A percentile compares a stretch with the other conserved stretches of the same genome.
phyloP scores from a whole-genome alignment of 1,140 invertebrate species.

The Caenorhabditis brenneri region DNA sequence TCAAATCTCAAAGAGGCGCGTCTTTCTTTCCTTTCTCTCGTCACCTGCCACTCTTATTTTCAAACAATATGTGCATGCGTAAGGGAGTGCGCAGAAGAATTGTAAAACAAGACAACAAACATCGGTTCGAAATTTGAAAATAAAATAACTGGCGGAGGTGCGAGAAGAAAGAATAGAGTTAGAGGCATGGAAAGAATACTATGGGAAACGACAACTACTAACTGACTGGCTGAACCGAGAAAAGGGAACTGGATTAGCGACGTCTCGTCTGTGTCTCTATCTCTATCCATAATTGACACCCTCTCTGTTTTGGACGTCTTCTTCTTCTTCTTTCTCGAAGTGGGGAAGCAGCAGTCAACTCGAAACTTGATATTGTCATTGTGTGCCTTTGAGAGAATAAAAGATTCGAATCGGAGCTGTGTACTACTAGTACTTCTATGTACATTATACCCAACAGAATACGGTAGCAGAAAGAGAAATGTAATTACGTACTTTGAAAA shows the following conservation, averaged over 20 bases:
- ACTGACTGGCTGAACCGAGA: not conserved
- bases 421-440: not conserved
- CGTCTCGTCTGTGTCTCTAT: not conserved
- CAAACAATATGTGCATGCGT: not conserved
- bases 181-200: not conserved
- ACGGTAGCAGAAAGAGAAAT: too few species aligned
- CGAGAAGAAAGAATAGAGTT: not conserved
- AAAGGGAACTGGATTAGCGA: not conserved
- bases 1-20: slow-evolving; percentile 22
- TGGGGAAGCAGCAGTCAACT: slow-evolving; percentile 31
- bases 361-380: slow-evolving; percentile 32
- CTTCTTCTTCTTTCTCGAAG: not conserved
- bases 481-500: too few species aligned
- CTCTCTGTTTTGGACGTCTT: slow-evolving; percentile 13
- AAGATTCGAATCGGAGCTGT: not conserved
- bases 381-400: slow-evolving; percentile 18
- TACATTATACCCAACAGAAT: too few species aligned
- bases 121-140: slow-evolving; percentile 33
- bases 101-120: slow-evolving; percentile 38
- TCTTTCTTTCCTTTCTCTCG: not conserved
- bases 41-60: not conserved
- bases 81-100: not conserved
- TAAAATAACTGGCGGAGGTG: not conserved
- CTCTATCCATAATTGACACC: slow-evolving; percentile 22
- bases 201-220: not conserved